Conservation (phyloP, 2,113 vertebrate genomes). For the Siniperca knerii region DNA sequence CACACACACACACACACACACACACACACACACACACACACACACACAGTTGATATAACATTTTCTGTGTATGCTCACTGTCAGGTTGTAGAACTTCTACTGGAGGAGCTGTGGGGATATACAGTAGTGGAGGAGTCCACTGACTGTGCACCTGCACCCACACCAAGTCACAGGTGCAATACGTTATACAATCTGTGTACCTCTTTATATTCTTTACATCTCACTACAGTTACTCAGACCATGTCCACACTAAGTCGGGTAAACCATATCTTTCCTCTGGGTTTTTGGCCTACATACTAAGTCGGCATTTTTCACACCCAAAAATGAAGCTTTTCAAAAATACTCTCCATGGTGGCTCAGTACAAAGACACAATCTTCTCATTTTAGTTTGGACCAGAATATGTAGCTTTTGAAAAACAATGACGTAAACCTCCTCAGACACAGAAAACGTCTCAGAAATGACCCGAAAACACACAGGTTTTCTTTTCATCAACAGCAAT, state of each 20-base stretch:
- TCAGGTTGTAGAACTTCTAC: slow-evolving; percentile 79
- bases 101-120: slow-evolving; percentile 76
- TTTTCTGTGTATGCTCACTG: not conserved
- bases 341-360: not conserved
- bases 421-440: no score
- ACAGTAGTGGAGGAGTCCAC: slow-evolving; percentile 6
- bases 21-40: not conserved
- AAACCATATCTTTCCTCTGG: not conserved
- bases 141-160: not conserved
- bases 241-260: not conserved
- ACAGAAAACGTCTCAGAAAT: no score
- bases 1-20: slow-evolving; percentile 1
- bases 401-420: not conserved
- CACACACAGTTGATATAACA: not conserved
- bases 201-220: not conserved
- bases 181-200: not conserved
- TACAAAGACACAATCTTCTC: not conserved
- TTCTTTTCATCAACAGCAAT: no score
- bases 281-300: not conserved
- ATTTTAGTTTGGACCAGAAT: not conserved
- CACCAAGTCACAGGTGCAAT: slow-evolving; percentile 57
- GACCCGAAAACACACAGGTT: no score
- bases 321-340: not conserved
- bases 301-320: no score
- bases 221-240: not conserved